Conservation (phyloP, 2,888 invertebrate genomes). For the Parapristionchus giblindavisi region DNA sequence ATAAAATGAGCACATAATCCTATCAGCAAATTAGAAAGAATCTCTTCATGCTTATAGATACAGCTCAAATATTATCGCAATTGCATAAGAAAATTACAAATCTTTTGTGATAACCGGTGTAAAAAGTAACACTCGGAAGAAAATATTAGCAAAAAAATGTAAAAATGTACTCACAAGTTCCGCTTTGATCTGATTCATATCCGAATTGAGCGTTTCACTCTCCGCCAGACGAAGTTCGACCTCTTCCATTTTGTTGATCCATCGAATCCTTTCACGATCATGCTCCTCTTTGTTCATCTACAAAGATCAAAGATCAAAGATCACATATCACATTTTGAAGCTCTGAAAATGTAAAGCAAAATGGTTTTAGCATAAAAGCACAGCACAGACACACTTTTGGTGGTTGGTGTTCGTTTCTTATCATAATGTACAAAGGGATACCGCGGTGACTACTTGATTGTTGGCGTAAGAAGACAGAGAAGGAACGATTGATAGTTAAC, state of each 20-base stretch:
- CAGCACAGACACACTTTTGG: no score
- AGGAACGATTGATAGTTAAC: no score
- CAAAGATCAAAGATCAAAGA: background rate
- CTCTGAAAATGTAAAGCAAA: no score
- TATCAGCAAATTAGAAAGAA: no score
- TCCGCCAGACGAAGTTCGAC: constrained; percentile 57
- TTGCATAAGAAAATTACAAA: background rate
- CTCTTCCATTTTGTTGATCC: constrained; percentile 64
- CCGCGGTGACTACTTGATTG: no score
- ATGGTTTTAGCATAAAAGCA: no score
- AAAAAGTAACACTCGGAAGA: background rate
- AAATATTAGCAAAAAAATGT: background rate
- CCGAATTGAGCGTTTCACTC: constrained; percentile 59
- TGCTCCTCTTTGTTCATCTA: constrained; percentile 65
- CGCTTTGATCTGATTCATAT: constrained; percentile 63
- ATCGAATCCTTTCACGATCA: constrained; percentile 63
- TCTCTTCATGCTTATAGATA: background rate
- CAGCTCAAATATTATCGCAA: background rate
- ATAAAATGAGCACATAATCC: no score
- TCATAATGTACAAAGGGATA: no score
- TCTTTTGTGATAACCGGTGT: background rate
- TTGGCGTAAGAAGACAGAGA: no score
- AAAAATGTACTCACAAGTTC: constrained; percentile 58
- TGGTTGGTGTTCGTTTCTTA: no score
- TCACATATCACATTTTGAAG: background rate